These are phyloP conservation scores for Penaeus indicus DNA, from an alignment of 1,140 invertebrate genomes.

Conservation along the genomic window DNA sequence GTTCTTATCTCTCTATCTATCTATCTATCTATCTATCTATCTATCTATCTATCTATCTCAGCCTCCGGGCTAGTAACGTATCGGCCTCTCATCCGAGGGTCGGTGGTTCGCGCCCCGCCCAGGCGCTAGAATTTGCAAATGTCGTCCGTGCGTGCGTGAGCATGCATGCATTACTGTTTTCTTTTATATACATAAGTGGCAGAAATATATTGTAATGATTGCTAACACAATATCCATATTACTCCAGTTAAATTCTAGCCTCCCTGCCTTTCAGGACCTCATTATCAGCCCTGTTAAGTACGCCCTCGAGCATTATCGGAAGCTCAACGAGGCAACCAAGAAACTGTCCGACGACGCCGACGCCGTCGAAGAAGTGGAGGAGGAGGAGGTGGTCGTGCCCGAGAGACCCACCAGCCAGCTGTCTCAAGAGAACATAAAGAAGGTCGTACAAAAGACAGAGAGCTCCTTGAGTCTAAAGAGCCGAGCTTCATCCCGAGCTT, in stretches of 20 bases:
- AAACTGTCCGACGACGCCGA: slow-evolving; percentile 75
- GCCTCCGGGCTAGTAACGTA: no score
- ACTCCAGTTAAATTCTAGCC: no score
- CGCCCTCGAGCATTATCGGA: slow-evolving; percentile 78
- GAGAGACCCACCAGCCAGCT: slow-evolving; percentile 71
- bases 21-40: no score
- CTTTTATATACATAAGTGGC: no score
- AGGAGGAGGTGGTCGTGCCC: slow-evolving; percentile 69
- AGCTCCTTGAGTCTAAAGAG: slow-evolving; percentile 64
- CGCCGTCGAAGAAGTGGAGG: slow-evolving; percentile 9
- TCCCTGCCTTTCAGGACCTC: slow-evolving; percentile 71
- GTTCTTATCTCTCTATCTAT: not conserved
- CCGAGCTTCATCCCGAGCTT: slow-evolving; percentile 52
- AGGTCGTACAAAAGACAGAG: slow-evolving; percentile 44
- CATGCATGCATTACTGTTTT: no score
- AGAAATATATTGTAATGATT: no score
- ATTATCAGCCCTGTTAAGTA: slow-evolving; percentile 77
- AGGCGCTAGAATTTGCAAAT: no score
- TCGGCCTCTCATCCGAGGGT: no score
- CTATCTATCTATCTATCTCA: no score
- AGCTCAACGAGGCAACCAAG: slow-evolving; percentile 78
- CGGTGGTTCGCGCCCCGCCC: no score
- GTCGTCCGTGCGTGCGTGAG: no score
- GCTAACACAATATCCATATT: no score
- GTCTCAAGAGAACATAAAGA: slow-evolving; percentile 45